Conservation (phyloP, 2,797 vertebrate genomes). For the Gastrophryne carolinensis region DNA sequence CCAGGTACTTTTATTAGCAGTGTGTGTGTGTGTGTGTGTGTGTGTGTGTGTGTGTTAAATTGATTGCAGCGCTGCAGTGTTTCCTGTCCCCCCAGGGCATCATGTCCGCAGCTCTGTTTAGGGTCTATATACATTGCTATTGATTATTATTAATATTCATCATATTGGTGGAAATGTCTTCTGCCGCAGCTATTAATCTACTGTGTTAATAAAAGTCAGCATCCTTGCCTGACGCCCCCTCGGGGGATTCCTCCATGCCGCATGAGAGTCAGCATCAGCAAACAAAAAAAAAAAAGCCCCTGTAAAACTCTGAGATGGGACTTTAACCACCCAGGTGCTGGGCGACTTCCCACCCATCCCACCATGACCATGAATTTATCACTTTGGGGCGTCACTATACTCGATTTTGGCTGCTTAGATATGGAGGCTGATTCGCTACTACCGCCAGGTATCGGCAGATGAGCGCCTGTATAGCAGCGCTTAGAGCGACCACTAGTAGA, state of each 20-base stretch:
- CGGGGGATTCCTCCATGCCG: slow-evolving; percentile 62
- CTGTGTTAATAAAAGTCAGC: slow-evolving; percentile 82
- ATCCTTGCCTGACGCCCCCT: slow-evolving; percentile 65
- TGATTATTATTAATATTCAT: slow-evolving; percentile 95
- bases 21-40: not conserved
- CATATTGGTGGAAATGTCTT: slow-evolving; percentile 80
- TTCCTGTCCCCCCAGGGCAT: slow-evolving; percentile 55
- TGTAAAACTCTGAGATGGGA: too few relatives aligned
- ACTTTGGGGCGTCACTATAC: too few relatives aligned
- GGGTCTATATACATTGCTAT: slow-evolving; percentile 82
- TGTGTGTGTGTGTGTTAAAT: not conserved
- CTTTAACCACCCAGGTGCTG: too few relatives aligned
- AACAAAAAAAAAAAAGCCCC: too few relatives aligned
- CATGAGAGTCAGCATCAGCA: slow-evolving; percentile 61
- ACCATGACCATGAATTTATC: too few relatives aligned
- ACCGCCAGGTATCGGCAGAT: too few relatives aligned
- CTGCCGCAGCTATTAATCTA: slow-evolving; percentile 86
- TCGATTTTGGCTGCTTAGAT: too few relatives aligned
- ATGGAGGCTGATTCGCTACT: too few relatives aligned
- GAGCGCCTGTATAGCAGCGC: too few relatives aligned
- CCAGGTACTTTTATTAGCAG: too few relatives aligned
- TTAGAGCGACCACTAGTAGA: too few relatives aligned
- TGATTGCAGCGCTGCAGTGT: slow-evolving; percentile 5
- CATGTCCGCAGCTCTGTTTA: slow-evolving; percentile 74
- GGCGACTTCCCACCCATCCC: too few relatives aligned